Evolutionary conservation across 1,140 invertebrate genomes (phyloP).

Genomic region (Sarcophaga peregrina): DNA sequence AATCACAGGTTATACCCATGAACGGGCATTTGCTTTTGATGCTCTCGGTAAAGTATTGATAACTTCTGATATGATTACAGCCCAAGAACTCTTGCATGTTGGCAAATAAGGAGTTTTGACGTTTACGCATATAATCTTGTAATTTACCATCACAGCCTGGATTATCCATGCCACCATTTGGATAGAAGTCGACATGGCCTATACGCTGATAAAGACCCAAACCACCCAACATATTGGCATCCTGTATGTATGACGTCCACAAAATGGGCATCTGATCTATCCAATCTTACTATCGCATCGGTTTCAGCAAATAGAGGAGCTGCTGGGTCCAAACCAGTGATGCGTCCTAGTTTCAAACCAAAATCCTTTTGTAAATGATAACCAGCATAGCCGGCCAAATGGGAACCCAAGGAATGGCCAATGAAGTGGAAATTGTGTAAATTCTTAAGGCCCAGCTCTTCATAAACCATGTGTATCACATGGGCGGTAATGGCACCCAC

Average conservation of each 20-base stretch:
- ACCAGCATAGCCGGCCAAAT: slow-evolving; percentile 86
- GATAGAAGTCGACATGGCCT: slow-evolving; percentile 91
- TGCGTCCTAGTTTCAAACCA: slow-evolving; percentile 74
- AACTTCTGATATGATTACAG: slow-evolving; percentile 87
- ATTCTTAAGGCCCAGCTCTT: slow-evolving; percentile 68
- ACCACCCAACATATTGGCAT: slow-evolving; percentile 83
- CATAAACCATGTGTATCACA: slow-evolving; percentile 72
- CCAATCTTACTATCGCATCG: slow-evolving; percentile 82
- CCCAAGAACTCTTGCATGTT: slow-evolving; percentile 81
- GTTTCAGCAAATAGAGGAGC: slow-evolving; percentile 91
- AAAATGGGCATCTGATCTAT: slow-evolving; percentile 84
- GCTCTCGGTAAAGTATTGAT: slow-evolving; percentile 88
- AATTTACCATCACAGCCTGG: slow-evolving; percentile 84
- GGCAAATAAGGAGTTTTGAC: slow-evolving; percentile 70
- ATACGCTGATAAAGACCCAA: slow-evolving; percentile 84
- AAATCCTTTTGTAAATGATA: slow-evolving; percentile 76
- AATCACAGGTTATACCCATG: slow-evolving; percentile 79
- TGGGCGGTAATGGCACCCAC: slow-evolving; percentile 85
- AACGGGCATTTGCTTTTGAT: slow-evolving; percentile 82
- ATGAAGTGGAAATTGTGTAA: slow-evolving; percentile 82
- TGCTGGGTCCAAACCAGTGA: slow-evolving; percentile 87
- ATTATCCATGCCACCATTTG: slow-evolving; percentile 86
- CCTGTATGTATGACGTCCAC: slow-evolving; percentile 89
- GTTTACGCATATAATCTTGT: slow-evolving; percentile 74
- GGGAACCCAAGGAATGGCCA: slow-evolving; percentile 90